phyloP scores from a whole-genome alignment of 2,888 invertebrate genomes.

The Acleris holmiana region DNA sequence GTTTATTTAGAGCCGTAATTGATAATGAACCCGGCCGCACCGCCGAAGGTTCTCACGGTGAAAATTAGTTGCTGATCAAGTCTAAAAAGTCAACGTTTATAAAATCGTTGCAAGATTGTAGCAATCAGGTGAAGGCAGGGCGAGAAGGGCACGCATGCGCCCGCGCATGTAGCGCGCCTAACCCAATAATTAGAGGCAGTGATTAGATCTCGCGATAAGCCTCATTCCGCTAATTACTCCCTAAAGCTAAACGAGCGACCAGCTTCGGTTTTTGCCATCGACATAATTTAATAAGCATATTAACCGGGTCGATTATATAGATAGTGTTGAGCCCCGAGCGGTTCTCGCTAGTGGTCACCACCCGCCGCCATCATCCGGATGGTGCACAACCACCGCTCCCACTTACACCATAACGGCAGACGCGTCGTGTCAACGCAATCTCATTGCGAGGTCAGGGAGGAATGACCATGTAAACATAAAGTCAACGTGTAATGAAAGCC shows the following conservation, averaged over 20 bases:
- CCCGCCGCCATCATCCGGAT: not conserved
- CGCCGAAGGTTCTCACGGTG: slow-evolving; percentile 19
- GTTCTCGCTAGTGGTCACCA: slow-evolving; percentile 59
- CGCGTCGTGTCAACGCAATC: slow-evolving; percentile 34
- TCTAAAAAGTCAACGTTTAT: not conserved
- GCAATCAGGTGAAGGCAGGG: slow-evolving; percentile 35
- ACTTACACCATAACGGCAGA: slow-evolving; percentile 13
- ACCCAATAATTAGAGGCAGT: slow-evolving; percentile 77
- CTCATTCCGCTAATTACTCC: slow-evolving; percentile 83
- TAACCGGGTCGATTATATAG: slow-evolving; percentile 78
- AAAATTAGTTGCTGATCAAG: slow-evolving; percentile 9
- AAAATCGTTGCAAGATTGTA: slow-evolving; percentile 37
- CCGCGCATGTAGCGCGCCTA: slow-evolving; percentile 57
- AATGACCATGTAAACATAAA: slow-evolving; percentile 74
- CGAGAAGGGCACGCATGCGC: slow-evolving; percentile 49
- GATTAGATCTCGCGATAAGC: slow-evolving; percentile 79
- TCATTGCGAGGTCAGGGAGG: slow-evolving; percentile 75
- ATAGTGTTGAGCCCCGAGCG: slow-evolving; percentile 71
- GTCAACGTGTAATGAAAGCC: slow-evolving; percentile 63
- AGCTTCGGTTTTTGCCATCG: slow-evolving; percentile 76
- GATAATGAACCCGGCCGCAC: slow-evolving; percentile 4
- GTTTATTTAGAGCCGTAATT: slow-evolving; percentile 58
- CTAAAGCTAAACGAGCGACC: slow-evolving; percentile 78
- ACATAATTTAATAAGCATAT: slow-evolving; percentile 83
- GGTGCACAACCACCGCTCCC: slow-evolving; percentile 1